Percentiles rank a stretch among this genome's conserved stretches.
Evolutionary conservation across 2,113 vertebrate genomes (phyloP).

Genomic region (Triplophysa rosa): DNA sequence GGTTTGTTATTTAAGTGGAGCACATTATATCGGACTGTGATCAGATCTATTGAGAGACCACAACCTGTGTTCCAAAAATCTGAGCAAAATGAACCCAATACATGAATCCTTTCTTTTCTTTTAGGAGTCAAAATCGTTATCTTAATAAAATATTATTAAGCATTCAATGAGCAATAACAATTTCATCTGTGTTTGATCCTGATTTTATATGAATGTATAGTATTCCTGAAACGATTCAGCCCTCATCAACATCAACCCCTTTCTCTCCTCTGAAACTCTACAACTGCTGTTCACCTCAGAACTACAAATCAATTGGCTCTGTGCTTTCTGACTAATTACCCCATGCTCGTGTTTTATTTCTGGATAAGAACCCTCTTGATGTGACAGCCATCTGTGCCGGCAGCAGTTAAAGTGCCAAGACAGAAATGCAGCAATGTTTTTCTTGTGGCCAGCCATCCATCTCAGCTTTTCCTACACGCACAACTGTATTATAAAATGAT

Average conservation of each 20-base stretch:
- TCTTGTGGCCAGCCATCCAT: slow-evolving; percentile 11
- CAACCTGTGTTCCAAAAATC: too few species aligned
- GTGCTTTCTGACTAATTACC: slow-evolving; percentile 16
- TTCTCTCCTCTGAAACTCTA: not conserved
- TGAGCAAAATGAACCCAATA: too few species aligned
- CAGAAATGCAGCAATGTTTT: slow-evolving; percentile 8
- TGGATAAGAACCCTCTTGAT: slow-evolving; percentile 36
- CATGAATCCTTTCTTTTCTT: too few species aligned
- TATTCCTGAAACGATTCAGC: not conserved
- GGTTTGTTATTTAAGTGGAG: too few species aligned
- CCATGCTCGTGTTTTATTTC: slow-evolving; percentile 43
- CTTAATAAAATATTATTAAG: too few species aligned
- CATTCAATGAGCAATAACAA: too few species aligned
- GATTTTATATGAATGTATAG: not conserved
- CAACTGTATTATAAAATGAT: slow-evolving; percentile 6
- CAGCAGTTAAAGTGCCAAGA: slow-evolving; percentile 40
- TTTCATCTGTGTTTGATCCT: not conserved
- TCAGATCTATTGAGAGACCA: too few species aligned
- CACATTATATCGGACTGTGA: too few species aligned
- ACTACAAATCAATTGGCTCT: slow-evolving; percentile 26
- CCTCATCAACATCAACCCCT: not conserved
- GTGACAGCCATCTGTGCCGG: slow-evolving; percentile 47
- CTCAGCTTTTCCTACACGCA: not conserved
- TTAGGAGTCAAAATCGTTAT: too few species aligned
- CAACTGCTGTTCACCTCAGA: not conserved